Evolutionary conservation across 2,797 vertebrate genomes (phyloP).

Genomic region (Tympanoctomys barrerae): DNA sequence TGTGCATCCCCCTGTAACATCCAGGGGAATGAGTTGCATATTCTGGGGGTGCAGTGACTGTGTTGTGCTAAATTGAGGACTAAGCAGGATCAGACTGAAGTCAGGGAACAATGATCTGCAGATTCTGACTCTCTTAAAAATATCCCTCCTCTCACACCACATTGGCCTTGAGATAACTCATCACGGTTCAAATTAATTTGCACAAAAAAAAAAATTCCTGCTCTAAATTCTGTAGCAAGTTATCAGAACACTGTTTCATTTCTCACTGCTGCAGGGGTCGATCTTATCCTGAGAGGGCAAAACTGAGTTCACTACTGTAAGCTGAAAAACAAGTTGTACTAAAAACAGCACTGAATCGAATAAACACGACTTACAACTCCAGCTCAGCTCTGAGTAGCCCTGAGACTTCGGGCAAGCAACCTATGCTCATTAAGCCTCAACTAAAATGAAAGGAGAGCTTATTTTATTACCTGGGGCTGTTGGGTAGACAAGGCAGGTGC

Average conservation of each 20-base stretch:
- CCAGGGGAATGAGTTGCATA: not conserved
- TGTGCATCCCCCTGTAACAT: not conserved
- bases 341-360: not conserved
- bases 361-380: not conserved
- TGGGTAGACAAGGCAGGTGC: not conserved
- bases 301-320: not conserved
- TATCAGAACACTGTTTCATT: not conserved
- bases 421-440: not conserved
- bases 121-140: not conserved
- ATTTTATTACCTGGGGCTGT: not conserved
- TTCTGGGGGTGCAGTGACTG: not conserved
- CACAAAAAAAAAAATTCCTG: conserved; percentile 33
- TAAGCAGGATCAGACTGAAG: not conserved
- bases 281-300: not conserved
- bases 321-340: not conserved
- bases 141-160: not conserved
- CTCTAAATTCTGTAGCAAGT: conserved; percentile 24
- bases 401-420: not conserved
- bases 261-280: not conserved
- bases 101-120: not conserved
- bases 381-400: not conserved
- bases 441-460: not conserved
- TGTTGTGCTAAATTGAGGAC: not conserved
- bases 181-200: not conserved
- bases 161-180: not conserved